These are phyloP conservation scores for Antrozous pallidus DNA, from an alignment of 2,797 vertebrate genomes.

Conservation along the genomic window DNA sequence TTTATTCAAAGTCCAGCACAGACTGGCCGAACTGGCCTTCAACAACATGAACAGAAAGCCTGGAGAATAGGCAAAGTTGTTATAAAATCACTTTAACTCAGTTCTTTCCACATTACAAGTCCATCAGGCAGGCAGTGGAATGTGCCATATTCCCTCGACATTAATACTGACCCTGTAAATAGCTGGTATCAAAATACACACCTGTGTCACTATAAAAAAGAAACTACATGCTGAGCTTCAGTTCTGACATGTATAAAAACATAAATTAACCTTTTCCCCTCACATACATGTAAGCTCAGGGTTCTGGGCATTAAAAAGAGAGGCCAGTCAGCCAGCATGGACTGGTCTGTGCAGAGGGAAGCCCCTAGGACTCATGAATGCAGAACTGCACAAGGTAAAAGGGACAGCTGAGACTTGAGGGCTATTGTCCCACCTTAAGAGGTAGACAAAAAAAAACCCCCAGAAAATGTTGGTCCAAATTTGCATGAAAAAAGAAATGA, in stretches of 20 bases:
- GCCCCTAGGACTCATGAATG: neutral
- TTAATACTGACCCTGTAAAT: slow-evolving; percentile 84
- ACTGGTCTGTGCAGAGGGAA: neutral
- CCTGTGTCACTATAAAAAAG: slow-evolving; percentile 89
- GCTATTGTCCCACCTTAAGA: slow-evolving; percentile 43
- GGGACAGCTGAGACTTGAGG: slow-evolving; percentile 71
- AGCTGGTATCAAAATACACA: slow-evolving; percentile 88
- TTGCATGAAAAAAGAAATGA: slow-evolving; percentile 81
- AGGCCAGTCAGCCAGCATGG: neutral
- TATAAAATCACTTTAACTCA: slow-evolving; percentile 85
- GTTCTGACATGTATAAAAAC: slow-evolving; percentile 90
- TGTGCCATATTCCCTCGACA: slow-evolving; percentile 69
- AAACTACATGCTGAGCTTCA: slow-evolving; percentile 86
- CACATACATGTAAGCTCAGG: slow-evolving; percentile 79
- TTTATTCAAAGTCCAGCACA: slow-evolving; percentile 87
- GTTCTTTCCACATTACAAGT: slow-evolving; percentile 82
- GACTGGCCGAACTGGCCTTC: slow-evolving; percentile 81
- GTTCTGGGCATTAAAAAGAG: slow-evolving; percentile 28
- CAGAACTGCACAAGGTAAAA: neutral
- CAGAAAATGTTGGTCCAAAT: slow-evolving; percentile 85
- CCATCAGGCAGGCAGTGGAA: slow-evolving; percentile 79
- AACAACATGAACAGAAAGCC: slow-evolving; percentile 81
- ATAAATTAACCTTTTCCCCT: slow-evolving; percentile 89
- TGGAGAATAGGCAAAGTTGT: slow-evolving; percentile 81
- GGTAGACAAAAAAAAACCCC: slow-evolving; percentile 69